phyloP scores from a whole-genome alignment of 2,797 vertebrate species.

The Urosaurus nigricauda region DNA sequence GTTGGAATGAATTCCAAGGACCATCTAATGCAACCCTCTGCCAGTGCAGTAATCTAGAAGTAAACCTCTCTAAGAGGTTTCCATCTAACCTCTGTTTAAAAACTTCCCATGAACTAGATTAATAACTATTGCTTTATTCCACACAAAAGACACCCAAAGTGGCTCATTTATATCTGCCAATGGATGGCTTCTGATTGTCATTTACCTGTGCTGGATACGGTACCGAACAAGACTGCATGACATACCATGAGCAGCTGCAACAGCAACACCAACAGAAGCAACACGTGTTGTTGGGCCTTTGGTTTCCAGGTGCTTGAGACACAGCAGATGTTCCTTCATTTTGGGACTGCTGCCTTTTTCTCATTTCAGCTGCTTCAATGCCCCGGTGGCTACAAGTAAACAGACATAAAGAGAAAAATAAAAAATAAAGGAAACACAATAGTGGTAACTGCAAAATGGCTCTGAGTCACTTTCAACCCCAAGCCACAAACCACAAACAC shows the following conservation, averaged over 20 bases:
- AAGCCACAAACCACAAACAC: background rate
- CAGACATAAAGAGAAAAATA: constrained; percentile 65
- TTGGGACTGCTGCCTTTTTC: constrained; percentile 97
- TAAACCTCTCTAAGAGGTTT: no score
- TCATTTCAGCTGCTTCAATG: constrained; percentile 93
- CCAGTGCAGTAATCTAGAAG: no score
- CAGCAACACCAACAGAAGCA: constrained; percentile 99
- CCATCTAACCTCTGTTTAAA: no score
- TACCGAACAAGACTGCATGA: constrained; percentile 62
- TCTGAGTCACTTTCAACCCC: constrained; percentile 30
- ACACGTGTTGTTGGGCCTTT: constrained; percentile 96
- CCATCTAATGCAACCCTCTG: no score
- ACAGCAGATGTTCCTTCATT: constrained; percentile 90
- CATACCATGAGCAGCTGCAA: constrained; percentile 99
- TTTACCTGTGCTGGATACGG: constrained; percentile 53
- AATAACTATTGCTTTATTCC: background rate
- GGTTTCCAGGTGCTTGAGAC: constrained; percentile 91
- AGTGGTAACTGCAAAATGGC: constrained; percentile 27
- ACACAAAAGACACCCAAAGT: constrained; percentile 2
- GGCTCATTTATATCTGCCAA: background rate
- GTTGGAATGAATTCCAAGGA: no score
- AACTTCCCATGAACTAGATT: background rate
- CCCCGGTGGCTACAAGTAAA: constrained; percentile 78
- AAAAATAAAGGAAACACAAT: constrained; percentile 57
- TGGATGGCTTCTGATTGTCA: background rate